Percentiles rank a stretch among this genome's conserved stretches.
Conservation (phyloP, 2,888 invertebrate species). For the Ichneumon xanthorius region DNA sequence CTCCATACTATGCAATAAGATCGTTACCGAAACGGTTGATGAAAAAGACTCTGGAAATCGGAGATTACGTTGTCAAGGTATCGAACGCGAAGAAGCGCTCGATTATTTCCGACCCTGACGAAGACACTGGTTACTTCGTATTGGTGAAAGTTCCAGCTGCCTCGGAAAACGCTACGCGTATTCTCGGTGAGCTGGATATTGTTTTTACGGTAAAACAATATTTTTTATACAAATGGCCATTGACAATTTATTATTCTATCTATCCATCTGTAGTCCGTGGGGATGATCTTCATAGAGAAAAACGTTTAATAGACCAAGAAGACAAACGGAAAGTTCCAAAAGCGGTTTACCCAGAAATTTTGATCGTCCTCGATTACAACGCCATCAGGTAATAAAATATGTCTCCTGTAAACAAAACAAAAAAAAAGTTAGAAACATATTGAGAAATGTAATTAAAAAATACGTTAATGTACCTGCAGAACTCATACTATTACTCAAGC, state of each 20-base stretch:
- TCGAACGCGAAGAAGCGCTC: too few relatives aligned
- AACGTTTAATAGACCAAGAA: neutral
- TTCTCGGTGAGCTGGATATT: neutral
- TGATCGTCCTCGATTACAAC: neutral
- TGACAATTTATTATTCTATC: neutral
- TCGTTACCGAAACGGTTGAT: conserved; percentile 31
- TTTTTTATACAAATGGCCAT: neutral
- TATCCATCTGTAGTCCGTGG: neutral
- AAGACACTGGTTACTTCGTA: too few relatives aligned
- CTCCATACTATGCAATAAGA: conserved; percentile 27
- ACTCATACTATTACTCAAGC: conserved; percentile 26
- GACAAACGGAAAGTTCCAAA: neutral
- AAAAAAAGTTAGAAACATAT: neutral
- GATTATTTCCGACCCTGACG: too few relatives aligned
- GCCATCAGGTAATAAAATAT: neutral
- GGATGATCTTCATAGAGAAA: neutral
- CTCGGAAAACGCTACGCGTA: too few relatives aligned
- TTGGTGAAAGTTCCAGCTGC: too few relatives aligned
- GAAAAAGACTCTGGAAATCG: too few relatives aligned
- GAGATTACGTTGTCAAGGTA: too few relatives aligned
- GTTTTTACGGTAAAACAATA: neutral
- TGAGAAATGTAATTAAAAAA: neutral
- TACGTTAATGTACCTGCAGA: neutral
- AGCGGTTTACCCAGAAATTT: conserved; percentile 27
- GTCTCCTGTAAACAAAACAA: neutral